Conservation (phyloP, 2,888 invertebrate genomes). For the Eledona agricola region DNA sequence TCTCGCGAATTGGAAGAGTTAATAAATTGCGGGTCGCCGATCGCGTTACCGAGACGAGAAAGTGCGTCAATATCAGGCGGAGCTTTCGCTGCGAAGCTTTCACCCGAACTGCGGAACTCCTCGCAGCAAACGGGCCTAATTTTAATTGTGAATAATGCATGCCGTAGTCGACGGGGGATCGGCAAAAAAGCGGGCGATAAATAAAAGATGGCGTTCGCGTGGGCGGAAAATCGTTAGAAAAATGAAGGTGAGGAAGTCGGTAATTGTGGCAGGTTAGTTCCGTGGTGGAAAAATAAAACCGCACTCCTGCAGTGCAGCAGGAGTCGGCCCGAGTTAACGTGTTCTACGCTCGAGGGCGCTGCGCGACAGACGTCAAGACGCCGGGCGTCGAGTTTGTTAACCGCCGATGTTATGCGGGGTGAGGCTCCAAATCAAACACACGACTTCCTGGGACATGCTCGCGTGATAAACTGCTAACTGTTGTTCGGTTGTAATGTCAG, state of each 20-base stretch:
- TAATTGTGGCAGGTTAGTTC: constrained; percentile 29
- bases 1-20: too few species aligned
- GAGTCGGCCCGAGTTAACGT: constrained; percentile 22
- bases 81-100: too few species aligned
- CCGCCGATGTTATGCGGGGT: constrained; percentile 55
- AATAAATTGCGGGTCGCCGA: too few species aligned
- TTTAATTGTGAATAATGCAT: too few species aligned
- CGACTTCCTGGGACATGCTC: constrained; percentile 44
- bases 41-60: too few species aligned
- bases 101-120: too few species aligned
- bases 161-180: background rate
- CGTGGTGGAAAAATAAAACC: constrained; percentile 23
- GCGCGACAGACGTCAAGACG: constrained; percentile 51
- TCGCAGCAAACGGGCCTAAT: too few species aligned
- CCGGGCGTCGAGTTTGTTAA: constrained; percentile 50
- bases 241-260: constrained; percentile 10
- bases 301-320: constrained; percentile 38
- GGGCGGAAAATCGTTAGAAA: constrained; percentile 23
- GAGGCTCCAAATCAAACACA: constrained; percentile 49
- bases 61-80: too few species aligned
- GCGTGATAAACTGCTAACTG: constrained; percentile 44
- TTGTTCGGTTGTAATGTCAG: constrained; percentile 55
- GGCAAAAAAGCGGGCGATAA: constrained; percentile 4
- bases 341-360: constrained; percentile 51
- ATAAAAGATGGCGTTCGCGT: constrained; percentile 7